phyloP scores from a whole-genome alignment of 1,140 invertebrate species.

The Drosophila nannoptera region DNA sequence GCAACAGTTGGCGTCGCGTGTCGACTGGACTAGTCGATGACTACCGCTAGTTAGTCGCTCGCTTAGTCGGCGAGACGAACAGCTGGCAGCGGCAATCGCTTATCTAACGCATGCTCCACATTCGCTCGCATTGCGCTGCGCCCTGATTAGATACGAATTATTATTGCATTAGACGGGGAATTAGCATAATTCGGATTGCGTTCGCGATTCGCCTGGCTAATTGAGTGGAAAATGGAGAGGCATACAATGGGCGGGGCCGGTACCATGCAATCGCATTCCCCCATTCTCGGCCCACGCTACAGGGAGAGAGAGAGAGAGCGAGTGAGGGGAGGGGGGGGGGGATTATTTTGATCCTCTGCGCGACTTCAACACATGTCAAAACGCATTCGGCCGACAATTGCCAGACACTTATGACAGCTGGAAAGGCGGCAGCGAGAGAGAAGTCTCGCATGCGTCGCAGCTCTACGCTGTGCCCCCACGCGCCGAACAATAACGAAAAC shows the following conservation, averaged over 20 bases:
- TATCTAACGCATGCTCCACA: conserved; percentile 19
- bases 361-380: conserved; percentile 43
- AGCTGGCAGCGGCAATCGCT: conserved; percentile 20
- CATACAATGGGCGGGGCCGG: background rate
- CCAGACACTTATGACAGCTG: conserved; percentile 44
- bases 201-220: conserved; percentile 13
- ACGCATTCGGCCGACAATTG: conserved; percentile 25
- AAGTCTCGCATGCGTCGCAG: too few relatives aligned
- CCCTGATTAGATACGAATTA: background rate
- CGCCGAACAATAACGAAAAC: conserved; percentile 30
- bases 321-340: background rate
- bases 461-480: conserved; percentile 38
- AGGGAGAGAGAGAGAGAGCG: too few relatives aligned
- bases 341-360: conserved; percentile 12
- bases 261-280: background rate
- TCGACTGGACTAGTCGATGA: too few relatives aligned
- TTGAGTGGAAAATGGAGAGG: conserved; percentile 8
- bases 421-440: conserved; percentile 12
- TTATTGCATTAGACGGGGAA: conserved; percentile 1
- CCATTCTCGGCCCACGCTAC: conserved; percentile 3
- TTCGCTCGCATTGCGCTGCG: background rate
- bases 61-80: background rate
- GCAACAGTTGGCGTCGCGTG: too few relatives aligned
- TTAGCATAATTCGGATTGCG: conserved; percentile 15
- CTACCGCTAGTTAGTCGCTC: too few relatives aligned